Conservation (phyloP, 2,113 vertebrate genomes). For the Tetrao urogallus region DNA sequence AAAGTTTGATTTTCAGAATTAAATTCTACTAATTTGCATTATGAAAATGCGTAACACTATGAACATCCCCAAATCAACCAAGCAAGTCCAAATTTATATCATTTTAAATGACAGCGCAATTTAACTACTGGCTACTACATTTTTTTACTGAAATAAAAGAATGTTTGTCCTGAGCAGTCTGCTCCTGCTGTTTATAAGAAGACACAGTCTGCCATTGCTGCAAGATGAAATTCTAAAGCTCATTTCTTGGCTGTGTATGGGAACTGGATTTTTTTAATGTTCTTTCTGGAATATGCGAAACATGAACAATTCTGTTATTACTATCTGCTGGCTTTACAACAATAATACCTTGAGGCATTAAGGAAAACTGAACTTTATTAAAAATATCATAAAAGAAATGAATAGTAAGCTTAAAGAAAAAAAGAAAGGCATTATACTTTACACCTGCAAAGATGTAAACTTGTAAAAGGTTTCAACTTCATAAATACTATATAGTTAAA, state of each 20-base stretch:
- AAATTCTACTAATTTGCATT: background rate
- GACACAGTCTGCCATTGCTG: background rate
- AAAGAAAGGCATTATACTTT: background rate
- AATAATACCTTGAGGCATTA: constrained; percentile 47
- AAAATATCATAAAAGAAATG: constrained; percentile 41
- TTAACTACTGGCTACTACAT: background rate
- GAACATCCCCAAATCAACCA: constrained; percentile 22
- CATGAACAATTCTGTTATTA: background rate
- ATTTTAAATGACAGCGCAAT: background rate
- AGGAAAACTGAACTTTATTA: constrained; percentile 53
- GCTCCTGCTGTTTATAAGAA: constrained; percentile 9
- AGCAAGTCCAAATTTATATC: background rate
- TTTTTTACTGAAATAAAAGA: constrained; percentile 2
- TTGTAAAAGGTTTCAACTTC: background rate
- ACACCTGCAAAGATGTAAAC: background rate
- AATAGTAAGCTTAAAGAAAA: background rate
- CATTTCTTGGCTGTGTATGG: background rate
- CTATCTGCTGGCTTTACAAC: background rate
- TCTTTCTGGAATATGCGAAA: constrained; percentile 20
- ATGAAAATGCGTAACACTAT: background rate
- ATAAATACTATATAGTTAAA: background rate
- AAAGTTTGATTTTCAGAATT: background rate
- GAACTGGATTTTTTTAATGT: background rate
- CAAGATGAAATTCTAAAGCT: constrained; percentile 41
- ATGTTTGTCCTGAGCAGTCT: background rate